Percentiles rank a stretch among this genome's conserved stretches.
Evolutionary conservation across 2,797 vertebrate genomes (phyloP).

Genomic region (Pipistrellus pygmaeus): DNA sequence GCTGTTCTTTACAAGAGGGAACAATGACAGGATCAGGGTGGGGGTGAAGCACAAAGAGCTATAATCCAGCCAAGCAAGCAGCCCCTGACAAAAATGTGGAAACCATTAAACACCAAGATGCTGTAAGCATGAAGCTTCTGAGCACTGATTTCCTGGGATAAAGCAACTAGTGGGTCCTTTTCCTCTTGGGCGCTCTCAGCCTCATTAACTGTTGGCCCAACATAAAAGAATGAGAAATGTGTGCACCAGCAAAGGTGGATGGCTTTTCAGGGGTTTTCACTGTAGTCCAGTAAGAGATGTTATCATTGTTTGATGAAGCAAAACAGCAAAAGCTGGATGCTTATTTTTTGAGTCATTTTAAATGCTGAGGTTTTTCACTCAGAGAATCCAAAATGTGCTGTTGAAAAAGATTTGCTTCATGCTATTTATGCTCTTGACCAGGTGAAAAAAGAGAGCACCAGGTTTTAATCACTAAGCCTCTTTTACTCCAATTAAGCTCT

Average conservation of each 20-base stretch:
- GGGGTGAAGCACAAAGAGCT: not conserved
- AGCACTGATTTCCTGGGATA: not conserved
- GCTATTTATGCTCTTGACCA: conserved; percentile 21
- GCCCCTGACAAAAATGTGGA: not conserved
- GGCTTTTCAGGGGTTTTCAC: not conserved
- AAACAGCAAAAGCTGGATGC: not conserved
- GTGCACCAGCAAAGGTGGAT: not conserved
- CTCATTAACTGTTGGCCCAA: not conserved
- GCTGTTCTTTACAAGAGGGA: not conserved
- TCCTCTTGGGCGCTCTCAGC: not conserved
- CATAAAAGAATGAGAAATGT: not conserved
- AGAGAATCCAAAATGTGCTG: conserved; percentile 39
- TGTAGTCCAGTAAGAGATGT: not conserved
- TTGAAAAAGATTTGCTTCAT: not conserved
- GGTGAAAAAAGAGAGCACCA: not conserved
- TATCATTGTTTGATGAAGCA: not conserved
- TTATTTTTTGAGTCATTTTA: conserved; percentile 16
- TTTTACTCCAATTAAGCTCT: not conserved
- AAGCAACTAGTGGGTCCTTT: not conserved
- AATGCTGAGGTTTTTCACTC: conserved; percentile 27
- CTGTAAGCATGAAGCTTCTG: not conserved
- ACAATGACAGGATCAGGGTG: not conserved
- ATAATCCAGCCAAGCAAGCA: not conserved
- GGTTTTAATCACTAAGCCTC: conserved; percentile 14
- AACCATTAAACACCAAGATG: not conserved